A percentile compares a stretch with the other conserved stretches of the same genome.
These are phyloP conservation scores for Calidris pugnax DNA, from an alignment of 2,113 vertebrate species.

Conservation along the genomic window DNA sequence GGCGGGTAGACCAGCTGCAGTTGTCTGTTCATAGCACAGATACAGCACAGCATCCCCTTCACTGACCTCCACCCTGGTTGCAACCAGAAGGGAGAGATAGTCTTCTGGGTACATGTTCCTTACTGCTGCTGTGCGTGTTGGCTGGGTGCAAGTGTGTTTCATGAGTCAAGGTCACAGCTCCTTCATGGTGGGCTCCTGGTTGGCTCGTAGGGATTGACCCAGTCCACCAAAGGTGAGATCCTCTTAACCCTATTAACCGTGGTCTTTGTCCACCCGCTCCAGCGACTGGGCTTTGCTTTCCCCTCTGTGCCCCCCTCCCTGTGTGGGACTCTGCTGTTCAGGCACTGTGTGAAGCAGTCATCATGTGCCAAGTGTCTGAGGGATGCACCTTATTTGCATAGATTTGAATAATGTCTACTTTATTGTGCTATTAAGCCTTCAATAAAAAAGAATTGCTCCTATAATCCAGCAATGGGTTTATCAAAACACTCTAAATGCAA, in stretches of 20 bases:
- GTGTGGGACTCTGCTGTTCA: background rate
- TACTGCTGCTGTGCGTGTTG: background rate
- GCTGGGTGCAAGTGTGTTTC: background rate
- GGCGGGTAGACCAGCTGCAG: background rate
- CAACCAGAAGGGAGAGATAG: background rate
- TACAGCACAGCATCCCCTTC: background rate
- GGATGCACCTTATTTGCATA: slow-evolving; percentile 13
- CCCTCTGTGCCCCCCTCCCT: accelerated
- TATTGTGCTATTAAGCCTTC: slow-evolving; percentile 32
- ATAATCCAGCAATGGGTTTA: background rate
- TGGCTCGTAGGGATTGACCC: background rate
- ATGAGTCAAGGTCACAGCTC: background rate
- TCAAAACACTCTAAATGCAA: background rate
- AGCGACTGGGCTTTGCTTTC: background rate
- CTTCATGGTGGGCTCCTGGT: background rate
- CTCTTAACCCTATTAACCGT: accelerated
- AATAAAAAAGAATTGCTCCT: slow-evolving; percentile 28
- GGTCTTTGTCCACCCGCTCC: accelerated
- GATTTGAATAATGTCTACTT: slow-evolving; percentile 41
- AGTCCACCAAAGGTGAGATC: background rate
- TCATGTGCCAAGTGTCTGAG: background rate
- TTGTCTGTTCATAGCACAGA: background rate
- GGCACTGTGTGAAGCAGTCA: background rate
- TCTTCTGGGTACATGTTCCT: background rate
- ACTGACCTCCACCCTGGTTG: background rate